These are phyloP conservation scores for Petrophora chlorosata DNA, from an alignment of 2,888 invertebrate genomes.

Conservation along the genomic window DNA sequence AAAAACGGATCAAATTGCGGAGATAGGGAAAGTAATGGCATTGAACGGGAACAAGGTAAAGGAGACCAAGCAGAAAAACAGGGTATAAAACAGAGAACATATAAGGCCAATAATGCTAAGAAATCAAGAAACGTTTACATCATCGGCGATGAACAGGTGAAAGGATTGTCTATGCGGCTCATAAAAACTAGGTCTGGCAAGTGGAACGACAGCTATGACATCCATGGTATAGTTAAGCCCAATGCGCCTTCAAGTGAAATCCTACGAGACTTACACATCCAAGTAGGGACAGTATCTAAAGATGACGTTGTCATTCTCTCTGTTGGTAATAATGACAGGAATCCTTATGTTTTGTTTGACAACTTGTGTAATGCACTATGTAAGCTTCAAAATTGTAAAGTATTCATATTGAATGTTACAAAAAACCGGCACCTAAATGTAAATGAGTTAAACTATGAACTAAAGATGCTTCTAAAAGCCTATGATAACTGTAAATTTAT, in stretches of 20 bases:
- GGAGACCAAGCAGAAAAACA: background rate
- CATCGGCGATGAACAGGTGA: too few species aligned
- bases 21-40: too few species aligned
- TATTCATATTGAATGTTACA: background rate
- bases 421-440: background rate
- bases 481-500: too few species aligned
- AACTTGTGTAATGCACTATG: background rate
- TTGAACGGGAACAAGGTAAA: too few species aligned
- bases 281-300: background rate
- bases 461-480: background rate
- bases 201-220: background rate
- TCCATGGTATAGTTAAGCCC: background rate
- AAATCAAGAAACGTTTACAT: background rate
- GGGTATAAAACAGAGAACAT: background rate
- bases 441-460: conserved; percentile 1
- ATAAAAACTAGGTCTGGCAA: background rate
- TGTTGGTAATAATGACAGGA: background rate
- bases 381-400: background rate
- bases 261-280: background rate
- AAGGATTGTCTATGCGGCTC: background rate
- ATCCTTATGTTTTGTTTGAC: background rate
- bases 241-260: background rate
- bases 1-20: background rate
- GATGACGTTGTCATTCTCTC: background rate
- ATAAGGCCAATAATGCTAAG: background rate